Base-by-base conservation (phyloP, 2,888 invertebrate genomes). In the Boloria selene region DNA sequence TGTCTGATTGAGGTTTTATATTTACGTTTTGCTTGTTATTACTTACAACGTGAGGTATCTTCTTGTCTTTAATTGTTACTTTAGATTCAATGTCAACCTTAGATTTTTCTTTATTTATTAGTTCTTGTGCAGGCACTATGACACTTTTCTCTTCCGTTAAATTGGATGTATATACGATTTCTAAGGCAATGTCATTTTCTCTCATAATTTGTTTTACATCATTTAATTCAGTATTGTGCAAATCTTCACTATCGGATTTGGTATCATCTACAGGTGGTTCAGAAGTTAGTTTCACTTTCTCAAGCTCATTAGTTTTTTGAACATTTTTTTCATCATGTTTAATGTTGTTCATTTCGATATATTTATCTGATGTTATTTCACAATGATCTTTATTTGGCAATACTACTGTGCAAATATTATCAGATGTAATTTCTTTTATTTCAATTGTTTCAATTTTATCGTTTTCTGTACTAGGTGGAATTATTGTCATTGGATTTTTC, bases 1-100 rank as follows among this genome's bases (percentile, higher is more conserved):
- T 56, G 10, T 64, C 52, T 45, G 17, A 50, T 47, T 26, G 31
- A 47, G n/a, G 10, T n/a, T 58, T 64, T 61, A 38, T 22, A 50
- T n/a, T 26, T 16, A 18, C 26, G 7, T 26, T 50, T 59, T 59
- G 45, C 14, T 59, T 64, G n/a, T 47, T 58, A 18, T 52, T 26
- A 13, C n/a, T 45, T 38, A 50, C 18, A 10, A 31, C n/a, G n/a
- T 59, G 17, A n/a, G 26, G 14, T 14, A 31, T 5, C 14, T 59
- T 64, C 1, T 17, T 38, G 13, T 64, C 52, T 47, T 64, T 52
- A n/a, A 22, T 1, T 22, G 13, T 6, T 42, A 55, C 6, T 18
- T n/a, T 47, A n/a, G 17, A 13, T 38, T 31, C 6, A 38, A 18
- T 18, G 17, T 47, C 18, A n/a, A 18, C 10, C 17, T 42, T 13